Evolutionary conservation across 2,113 vertebrate species (phyloP), one percentile per base, ranked within the genome.

Genomic region (Polyodon spathula): DNA sequence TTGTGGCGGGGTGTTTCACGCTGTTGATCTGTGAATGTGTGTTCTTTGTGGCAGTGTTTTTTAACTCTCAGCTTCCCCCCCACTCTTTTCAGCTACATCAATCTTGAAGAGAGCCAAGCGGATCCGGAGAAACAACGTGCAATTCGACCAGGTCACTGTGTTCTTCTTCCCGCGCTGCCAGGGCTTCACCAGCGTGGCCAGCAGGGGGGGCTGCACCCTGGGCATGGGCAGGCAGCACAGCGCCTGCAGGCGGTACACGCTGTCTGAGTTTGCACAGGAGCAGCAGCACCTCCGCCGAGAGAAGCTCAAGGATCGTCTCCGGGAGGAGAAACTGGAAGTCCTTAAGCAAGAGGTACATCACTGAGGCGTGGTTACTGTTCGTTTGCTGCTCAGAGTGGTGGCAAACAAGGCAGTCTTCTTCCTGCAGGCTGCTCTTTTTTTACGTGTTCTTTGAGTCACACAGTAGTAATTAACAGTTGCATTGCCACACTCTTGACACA

Each of bases 101-200:
- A 97, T 98, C 73, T 84, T 97, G 71, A 98, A 94, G 84, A 92
- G 89, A 66, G 75, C 86, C 65, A 93, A 90, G 63, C 76, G 87
- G 38, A 65, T 78, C 0, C 87, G 86, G 54, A 81, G 85, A 4
- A 82, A 88, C 68, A 90, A 84, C 0, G 92, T 98, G 40, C 83
- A 88, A 59, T 98, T 98, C 14, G 85, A 92, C 73, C 89, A 88
- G 74, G 91, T 97, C 74, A 93, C 88, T 0, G 95, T 98, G 67
- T 98, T 91, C 83, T 96, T 93, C 85, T 98, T 98, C 77, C 89
- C 89, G 1, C 88, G 93, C 68, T 97, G 96, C 80, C 96, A 98
- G 78, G 96, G 96, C 38, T 98, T 98, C 84, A 96, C 92, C 50
- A 94, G 93, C 0, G 94, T 98, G 76, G 93, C 96, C 17, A 95